These are phyloP conservation scores for Poeciliopsis prolifica DNA, from an alignment of 2,113 vertebrate genomes.

Conservation along the genomic window DNA sequence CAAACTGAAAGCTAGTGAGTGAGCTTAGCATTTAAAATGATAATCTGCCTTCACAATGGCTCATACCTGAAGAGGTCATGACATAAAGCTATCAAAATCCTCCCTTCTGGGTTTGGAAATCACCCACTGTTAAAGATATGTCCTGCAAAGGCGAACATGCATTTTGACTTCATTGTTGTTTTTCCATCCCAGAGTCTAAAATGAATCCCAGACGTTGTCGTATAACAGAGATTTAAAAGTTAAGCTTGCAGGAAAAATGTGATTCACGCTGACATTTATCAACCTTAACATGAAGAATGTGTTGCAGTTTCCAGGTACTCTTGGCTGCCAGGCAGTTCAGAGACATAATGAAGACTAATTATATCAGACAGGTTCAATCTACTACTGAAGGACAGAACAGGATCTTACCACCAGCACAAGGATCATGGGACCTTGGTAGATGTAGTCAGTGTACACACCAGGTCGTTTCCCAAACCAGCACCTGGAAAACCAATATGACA, in stretches of 20 bases:
- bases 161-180: neutral
- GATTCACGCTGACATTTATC: slow-evolving; percentile 13
- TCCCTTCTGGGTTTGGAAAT: neutral
- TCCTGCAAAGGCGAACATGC: slow-evolving; percentile 5
- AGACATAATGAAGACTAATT: slow-evolving; percentile 34
- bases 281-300: slow-evolving; percentile 20
- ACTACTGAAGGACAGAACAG: neutral
- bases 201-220: neutral
- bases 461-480: slow-evolving; percentile 98
- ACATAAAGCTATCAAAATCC: neutral
- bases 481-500: slow-evolving; percentile 72
- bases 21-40: neutral
- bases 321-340: neutral
- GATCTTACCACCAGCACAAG: slow-evolving; percentile 94
- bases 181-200: neutral
- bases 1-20: slow-evolving; percentile 5
- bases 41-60: neutral
- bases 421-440: slow-evolving; percentile 98
- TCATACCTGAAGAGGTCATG: slow-evolving; percentile 1
- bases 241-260: neutral
- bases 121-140: neutral
- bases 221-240: slow-evolving; percentile 16
- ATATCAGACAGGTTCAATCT: neutral
- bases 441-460: slow-evolving; percentile 96
- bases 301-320: slow-evolving; percentile 4